phyloP scores from a whole-genome alignment of 2,797 vertebrate genomes.

The Rhadinocentrus ornatus region DNA sequence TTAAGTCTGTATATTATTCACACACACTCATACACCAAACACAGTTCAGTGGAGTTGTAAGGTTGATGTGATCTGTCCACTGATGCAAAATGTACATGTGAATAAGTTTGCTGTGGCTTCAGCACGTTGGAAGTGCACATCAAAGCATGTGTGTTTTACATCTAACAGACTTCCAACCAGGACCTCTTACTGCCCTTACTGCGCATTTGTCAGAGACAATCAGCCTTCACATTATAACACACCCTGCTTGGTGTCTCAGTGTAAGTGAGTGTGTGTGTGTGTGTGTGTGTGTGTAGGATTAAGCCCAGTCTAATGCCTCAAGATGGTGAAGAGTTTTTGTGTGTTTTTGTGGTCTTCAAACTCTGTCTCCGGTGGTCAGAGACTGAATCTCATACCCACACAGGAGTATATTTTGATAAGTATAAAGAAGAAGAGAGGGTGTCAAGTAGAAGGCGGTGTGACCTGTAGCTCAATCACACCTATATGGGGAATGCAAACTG shows the following conservation, averaged over 20 bases:
- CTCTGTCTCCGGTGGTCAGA: slow-evolving; percentile 2
- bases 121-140: slow-evolving; percentile 55
- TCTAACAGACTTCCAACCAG: slow-evolving; percentile 57
- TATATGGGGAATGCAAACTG: slow-evolving; percentile 68
- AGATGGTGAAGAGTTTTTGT: slow-evolving; percentile 6
- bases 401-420: not conserved
- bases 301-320: slow-evolving; percentile 1
- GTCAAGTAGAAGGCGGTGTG: slow-evolving; percentile 20
- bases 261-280: slow-evolving; percentile 7
- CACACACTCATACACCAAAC: slow-evolving; percentile 8
- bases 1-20: not conserved
- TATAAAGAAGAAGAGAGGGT: not conserved
- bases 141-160: slow-evolving; percentile 73
- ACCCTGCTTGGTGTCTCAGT: slow-evolving; percentile 18
- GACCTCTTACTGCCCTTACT: slow-evolving; percentile 59
- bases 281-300: slow-evolving; percentile 1
- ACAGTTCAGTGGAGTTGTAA: slow-evolving; percentile 10
- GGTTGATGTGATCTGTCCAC: slow-evolving; percentile 34
- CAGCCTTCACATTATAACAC: slow-evolving; percentile 41
- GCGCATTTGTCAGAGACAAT: slow-evolving; percentile 72
- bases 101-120: slow-evolving; percentile 54
- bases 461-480: slow-evolving; percentile 49
- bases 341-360: slow-evolving; percentile 32
- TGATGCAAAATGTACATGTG: slow-evolving; percentile 46
- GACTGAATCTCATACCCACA: not conserved